Conservation (phyloP, 2,888 invertebrate genomes). For the Dione vanillae region DNA sequence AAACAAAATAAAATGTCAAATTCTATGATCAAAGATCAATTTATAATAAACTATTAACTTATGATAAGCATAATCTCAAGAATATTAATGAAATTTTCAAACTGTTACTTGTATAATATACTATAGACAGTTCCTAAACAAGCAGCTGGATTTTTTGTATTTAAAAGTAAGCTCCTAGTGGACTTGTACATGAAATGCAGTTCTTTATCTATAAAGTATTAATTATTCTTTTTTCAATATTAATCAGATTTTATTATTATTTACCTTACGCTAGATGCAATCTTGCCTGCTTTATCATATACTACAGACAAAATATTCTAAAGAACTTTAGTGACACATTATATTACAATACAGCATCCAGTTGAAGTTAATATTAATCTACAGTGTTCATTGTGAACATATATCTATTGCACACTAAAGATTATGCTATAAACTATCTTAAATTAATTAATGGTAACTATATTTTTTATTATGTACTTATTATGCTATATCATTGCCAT, state of each 20-base stretch:
- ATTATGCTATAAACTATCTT: slow-evolving; percentile 69
- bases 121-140: slow-evolving; percentile 6
- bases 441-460: slow-evolving; percentile 74
- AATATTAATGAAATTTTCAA: slow-evolving; percentile 48
- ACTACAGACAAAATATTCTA: slow-evolving; percentile 1
- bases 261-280: slow-evolving; percentile 1
- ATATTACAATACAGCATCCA: slow-evolving; percentile 18
- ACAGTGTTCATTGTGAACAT: slow-evolving; percentile 44
- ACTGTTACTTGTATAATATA: not conserved
- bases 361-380: slow-evolving; percentile 37
- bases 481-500: slow-evolving; percentile 51
- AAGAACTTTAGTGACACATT: slow-evolving; percentile 4
- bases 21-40: slow-evolving; percentile 55
- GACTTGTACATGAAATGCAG: slow-evolving; percentile 15
- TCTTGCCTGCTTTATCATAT: not conserved
- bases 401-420: slow-evolving; percentile 78
- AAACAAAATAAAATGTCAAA: slow-evolving; percentile 63
- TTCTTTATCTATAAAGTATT: not conserved
- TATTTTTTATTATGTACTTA: slow-evolving; percentile 61
- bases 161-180: not conserved
- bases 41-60: slow-evolving; percentile 54
- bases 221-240: slow-evolving; percentile 6
- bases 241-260: not conserved
- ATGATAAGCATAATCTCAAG: slow-evolving; percentile 72
- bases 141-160: not conserved